phyloP scores from a whole-genome alignment of 2,113 vertebrate genomes.

The Hippocampus abdominalis region DNA sequence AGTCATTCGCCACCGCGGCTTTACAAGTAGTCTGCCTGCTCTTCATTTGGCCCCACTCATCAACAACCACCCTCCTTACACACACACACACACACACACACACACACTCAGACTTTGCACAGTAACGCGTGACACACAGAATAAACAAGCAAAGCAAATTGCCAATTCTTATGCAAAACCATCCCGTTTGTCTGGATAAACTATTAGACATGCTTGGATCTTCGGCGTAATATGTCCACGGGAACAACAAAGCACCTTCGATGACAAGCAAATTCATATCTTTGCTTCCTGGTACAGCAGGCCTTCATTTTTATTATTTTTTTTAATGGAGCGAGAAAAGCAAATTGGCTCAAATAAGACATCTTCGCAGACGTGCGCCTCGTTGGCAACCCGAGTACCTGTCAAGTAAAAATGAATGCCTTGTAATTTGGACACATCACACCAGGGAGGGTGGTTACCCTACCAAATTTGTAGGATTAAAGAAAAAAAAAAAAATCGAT shows the following conservation, averaged over 20 bases:
- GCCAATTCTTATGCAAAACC: neutral
- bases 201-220: neutral
- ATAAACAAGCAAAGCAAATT: neutral
- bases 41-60: slow-evolving; percentile 45
- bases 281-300: neutral
- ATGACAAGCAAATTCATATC: neutral
- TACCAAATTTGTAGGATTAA: too few species aligned
- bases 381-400: too few species aligned
- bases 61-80: slow-evolving; percentile 16
- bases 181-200: neutral
- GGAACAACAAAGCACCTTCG: neutral
- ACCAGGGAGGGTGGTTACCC: too few species aligned
- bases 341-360: neutral
- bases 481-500: too few species aligned
- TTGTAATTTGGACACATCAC: too few species aligned
- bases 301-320: neutral
- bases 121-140: neutral
- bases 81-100: neutral
- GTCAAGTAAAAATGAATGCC: too few species aligned
- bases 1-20: slow-evolving; percentile 57
- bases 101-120: neutral
- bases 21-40: slow-evolving; percentile 53
- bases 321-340: neutral
- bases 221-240: neutral
- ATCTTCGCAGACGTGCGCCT: too few species aligned